Base-by-base conservation (phyloP, 2,797 vertebrate genomes). In the Lithobates sylvaticus region DNA sequence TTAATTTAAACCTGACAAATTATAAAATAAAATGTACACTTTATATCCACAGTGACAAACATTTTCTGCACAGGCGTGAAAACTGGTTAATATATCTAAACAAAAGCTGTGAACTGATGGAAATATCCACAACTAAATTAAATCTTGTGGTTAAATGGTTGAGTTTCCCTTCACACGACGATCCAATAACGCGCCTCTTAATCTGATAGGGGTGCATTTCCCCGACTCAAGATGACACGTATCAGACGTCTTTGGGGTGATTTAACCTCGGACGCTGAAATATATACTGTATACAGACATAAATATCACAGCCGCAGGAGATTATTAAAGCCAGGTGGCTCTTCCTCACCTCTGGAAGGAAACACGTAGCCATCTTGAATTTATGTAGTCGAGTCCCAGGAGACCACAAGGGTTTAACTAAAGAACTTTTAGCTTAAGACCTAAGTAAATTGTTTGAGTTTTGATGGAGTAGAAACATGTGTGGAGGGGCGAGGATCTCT, bases 381-480 rank as follows among this genome's bases (percentile, higher is more conserved):
- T 81, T 54, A 54, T 26, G 67, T 32, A 36, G 34, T 7, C 6
- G 5, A 36, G n/a, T 36, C 68, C n/a, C 67, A 0, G 42, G 29
- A 69, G 78, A 16, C 3, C 3, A 0, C 0, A 3, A 10, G 78
- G 27, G 4, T 58, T 71, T 71, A 71, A 9, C 26, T n/a, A 81
- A 81, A n/a, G 44, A 29, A 54, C 47, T 70, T 16, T 23, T n/a
- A 71, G 10, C 21, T n/a, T 70, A 71, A 71, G 68, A 54, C 78
- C 47, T 71, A 18, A 81, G 78, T 50, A 69, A 70, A 50, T 67
- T 34, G 10, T 54, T 26, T 50, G 67, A 71, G 32, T 71, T 54
- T 69, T 81, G 78, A 70, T 72, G 67, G 47, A 80, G 78, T 21
- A 9, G 67, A 54, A 34, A 71, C 78, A 81, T 81, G n/a, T 72